Percentiles rank a stretch among this genome's conserved stretches.
phyloP scores from a whole-genome alignment of 2,888 invertebrate genomes.

The Diaperis boleti region DNA sequence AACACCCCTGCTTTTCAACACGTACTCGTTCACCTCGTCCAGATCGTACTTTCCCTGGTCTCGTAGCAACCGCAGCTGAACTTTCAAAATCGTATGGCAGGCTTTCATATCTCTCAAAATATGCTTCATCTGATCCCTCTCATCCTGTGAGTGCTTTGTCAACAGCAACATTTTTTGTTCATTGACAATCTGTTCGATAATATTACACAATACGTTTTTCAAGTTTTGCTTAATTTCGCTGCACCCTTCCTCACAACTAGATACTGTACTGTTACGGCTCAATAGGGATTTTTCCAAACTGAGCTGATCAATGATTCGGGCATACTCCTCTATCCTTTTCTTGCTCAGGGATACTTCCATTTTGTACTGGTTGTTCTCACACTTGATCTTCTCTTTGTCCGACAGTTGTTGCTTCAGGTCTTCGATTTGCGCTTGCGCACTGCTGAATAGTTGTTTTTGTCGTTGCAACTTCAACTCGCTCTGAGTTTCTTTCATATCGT shows the following conservation, averaged over 20 bases:
- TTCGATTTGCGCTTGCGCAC: not conserved
- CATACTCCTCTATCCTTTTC: not conserved
- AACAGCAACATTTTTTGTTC: constrained; percentile 12
- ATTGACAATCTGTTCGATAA: constrained; percentile 7
- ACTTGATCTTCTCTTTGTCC: not conserved
- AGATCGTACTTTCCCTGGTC: not conserved
- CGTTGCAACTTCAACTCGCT: not conserved
- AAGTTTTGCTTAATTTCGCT: too few species aligned
- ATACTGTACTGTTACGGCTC: not conserved
- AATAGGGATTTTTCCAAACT: not conserved
- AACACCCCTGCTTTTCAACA: not conserved
- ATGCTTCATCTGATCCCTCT: constrained; percentile 11
- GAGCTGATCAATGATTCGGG: not conserved
- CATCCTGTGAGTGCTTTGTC: not conserved
- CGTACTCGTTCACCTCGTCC: not conserved
- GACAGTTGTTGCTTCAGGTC: not conserved
- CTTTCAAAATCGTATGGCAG: constrained; percentile 2
- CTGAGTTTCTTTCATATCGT: not conserved
- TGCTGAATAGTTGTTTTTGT: not conserved
- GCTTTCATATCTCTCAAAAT: constrained; percentile 7
- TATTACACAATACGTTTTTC: not conserved
- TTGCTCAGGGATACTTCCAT: not conserved
- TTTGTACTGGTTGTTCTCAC: not conserved
- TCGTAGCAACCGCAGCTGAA: not conserved
- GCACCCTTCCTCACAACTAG: not conserved